A percentile compares a stretch with the other conserved stretches of the same genome.
phyloP scores from a whole-genome alignment of 2,797 vertebrate species.

The Cossypha niveicapilla region DNA sequence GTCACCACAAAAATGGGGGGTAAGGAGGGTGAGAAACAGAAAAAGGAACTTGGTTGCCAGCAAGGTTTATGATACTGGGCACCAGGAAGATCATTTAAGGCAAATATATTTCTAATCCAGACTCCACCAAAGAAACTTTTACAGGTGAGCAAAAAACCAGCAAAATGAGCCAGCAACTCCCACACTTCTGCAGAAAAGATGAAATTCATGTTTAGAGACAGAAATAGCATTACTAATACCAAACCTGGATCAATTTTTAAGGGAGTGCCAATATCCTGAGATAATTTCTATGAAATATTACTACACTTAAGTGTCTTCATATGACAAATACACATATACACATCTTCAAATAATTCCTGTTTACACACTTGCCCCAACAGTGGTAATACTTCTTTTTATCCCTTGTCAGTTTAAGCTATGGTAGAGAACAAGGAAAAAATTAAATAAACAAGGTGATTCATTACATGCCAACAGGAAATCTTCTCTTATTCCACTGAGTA shows the following conservation, averaged over 20 bases:
- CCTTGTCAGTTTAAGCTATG: not conserved
- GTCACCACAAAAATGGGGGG: not conserved
- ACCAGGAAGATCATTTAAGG: not conserved
- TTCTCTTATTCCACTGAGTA: not conserved
- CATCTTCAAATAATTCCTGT: not conserved
- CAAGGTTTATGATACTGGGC: not conserved
- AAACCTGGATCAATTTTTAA: not conserved
- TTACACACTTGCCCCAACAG: not conserved
- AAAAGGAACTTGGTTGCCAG: not conserved
- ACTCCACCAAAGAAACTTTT: not conserved
- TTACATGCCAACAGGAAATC: not conserved
- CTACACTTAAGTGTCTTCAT: not conserved
- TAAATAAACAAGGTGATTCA: not conserved
- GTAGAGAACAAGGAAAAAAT: not conserved
- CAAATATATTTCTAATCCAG: not conserved
- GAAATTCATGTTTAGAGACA: not conserved
- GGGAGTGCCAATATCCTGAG: not conserved
- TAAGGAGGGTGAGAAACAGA: not conserved
- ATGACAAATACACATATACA: not conserved
- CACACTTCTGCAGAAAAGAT: not conserved
- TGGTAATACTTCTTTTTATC: not conserved
- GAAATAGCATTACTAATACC: not conserved
- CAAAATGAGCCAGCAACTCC: not conserved
- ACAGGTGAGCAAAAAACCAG: not conserved
- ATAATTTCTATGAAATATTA: not conserved